A percentile compares a stretch with the other conserved stretches of the same genome.
Evolutionary conservation across 1,140 invertebrate species (phyloP).

Genomic region (Eupristina koningsbergeri): DNA sequence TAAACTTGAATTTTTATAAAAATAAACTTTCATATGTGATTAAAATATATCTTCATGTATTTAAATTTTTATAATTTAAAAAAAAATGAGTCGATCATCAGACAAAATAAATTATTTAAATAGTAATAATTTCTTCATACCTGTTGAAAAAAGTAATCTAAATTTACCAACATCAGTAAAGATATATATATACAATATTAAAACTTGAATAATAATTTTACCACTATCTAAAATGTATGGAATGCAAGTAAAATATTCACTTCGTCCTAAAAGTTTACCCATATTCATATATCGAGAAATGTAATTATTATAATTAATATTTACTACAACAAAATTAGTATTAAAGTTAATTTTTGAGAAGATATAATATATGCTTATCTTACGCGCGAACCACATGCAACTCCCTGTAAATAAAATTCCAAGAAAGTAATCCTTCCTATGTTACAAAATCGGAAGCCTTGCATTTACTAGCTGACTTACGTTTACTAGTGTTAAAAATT

Average conservation of each 20-base stretch:
- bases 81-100: too few species aligned
- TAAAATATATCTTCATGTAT: too few species aligned
- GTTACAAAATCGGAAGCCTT: neutral
- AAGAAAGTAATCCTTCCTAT: neutral
- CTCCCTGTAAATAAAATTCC: neutral
- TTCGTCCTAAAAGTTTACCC: neutral
- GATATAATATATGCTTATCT: neutral
- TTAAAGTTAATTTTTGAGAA: conserved; percentile 6
- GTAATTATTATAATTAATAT: conserved; percentile 9
- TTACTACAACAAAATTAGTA: neutral
- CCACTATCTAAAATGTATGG: neutral
- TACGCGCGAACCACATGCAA: neutral
- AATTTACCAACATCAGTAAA: too few species aligned
- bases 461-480: neutral
- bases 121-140: too few species aligned
- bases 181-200: too few species aligned
- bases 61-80: too few species aligned
- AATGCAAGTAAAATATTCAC: neutral
- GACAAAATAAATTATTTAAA: too few species aligned
- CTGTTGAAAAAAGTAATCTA: too few species aligned
- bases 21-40: too few species aligned
- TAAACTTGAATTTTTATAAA: too few species aligned
- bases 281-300: neutral
- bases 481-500: neutral
- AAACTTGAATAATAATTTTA: neutral